phyloP scores from a whole-genome alignment of 2,797 vertebrate genomes.

The Streptopelia turtur region DNA sequence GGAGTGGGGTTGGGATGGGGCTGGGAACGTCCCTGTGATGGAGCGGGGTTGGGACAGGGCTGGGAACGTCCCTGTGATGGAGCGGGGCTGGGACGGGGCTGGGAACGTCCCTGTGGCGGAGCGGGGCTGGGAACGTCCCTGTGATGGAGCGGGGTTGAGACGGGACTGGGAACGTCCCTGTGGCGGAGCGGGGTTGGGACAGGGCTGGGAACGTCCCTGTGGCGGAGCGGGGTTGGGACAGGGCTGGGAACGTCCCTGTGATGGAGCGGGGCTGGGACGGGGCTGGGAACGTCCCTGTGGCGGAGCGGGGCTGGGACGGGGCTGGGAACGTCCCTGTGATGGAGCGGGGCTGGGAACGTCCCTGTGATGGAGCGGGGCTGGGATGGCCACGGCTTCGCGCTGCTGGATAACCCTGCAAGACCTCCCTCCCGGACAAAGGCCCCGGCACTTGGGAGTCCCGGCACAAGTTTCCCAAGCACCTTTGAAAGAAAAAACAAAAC shows the following conservation, averaged over 20 bases:
- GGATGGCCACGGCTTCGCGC: conserved; percentile 45
- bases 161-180: conserved; percentile 23
- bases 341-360: background rate
- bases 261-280: conserved; percentile 30
- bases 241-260: conserved; percentile 39
- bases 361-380: background rate
- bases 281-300: conserved; percentile 40
- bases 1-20: conserved; percentile 5
- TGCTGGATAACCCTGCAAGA: conserved; percentile 62
- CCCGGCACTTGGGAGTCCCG: conserved; percentile 46
- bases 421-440: conserved; percentile 72
- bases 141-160: background rate
- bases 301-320: conserved; percentile 8
- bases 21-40: conserved; percentile 46
- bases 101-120: background rate
- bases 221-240: background rate
- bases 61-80: conserved; percentile 46
- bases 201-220: background rate
- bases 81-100: background rate
- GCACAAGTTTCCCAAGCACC: conserved; percentile 79
- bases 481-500: conserved; percentile 68
- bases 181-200: conserved; percentile 42
- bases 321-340: background rate
- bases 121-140: background rate
- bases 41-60: conserved; percentile 10